A percentile compares a stretch with the other conserved stretches of the same genome.
Evolutionary conservation across 2,113 vertebrate species (phyloP).

Genomic region (Seriola dumerili): DNA sequence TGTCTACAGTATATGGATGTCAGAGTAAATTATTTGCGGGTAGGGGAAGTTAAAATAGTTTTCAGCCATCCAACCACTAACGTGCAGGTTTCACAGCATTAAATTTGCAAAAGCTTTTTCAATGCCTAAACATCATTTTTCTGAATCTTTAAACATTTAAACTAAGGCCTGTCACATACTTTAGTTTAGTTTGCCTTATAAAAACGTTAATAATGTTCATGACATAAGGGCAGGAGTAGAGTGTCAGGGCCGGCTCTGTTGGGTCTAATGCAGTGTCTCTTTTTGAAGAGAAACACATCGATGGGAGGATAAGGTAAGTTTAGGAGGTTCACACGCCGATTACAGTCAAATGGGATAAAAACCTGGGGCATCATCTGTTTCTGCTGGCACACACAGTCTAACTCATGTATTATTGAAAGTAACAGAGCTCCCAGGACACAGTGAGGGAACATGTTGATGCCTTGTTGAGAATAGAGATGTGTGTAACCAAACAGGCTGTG

Average conservation of each 20-base stretch:
- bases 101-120: neutral
- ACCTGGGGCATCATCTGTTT: slow-evolving; percentile 27
- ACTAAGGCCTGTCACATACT: neutral
- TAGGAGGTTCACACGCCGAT: slow-evolving; percentile 4
- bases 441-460: slow-evolving; percentile 1
- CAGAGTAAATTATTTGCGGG: neutral
- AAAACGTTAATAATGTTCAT: neutral
- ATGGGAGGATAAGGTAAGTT: neutral
- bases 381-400: slow-evolving; percentile 5
- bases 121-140: neutral
- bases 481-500: slow-evolving; percentile 28
- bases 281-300: neutral
- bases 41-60: neutral
- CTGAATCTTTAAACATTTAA: slow-evolving; percentile 2
- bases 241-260: neutral
- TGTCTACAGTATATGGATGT: neutral
- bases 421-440: slow-evolving; percentile 6
- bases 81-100: neutral
- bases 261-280: neutral
- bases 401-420: slow-evolving; percentile 42
- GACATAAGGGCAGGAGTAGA: neutral
- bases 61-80: neutral
- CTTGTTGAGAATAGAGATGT: neutral
- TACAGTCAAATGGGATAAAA: slow-evolving; percentile 1
- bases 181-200: neutral